phyloP scores from a whole-genome alignment of 2,797 vertebrate genomes.

The Podarcis siculus region DNA sequence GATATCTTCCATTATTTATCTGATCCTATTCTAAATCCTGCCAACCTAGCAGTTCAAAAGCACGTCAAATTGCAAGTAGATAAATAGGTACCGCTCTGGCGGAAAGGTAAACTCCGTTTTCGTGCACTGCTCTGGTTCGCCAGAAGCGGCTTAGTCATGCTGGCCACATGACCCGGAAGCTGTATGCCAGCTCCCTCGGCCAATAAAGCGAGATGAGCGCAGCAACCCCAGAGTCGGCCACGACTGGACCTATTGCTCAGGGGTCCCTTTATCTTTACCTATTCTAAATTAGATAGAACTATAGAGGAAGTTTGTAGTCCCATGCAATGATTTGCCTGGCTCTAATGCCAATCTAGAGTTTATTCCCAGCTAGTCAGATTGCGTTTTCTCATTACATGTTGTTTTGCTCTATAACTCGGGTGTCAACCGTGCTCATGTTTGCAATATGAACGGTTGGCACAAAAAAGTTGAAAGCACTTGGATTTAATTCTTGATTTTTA shows the following conservation, averaged over 20 bases:
- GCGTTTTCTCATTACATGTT: not conserved
- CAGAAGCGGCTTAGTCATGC: too few species aligned
- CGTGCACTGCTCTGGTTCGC: too few species aligned
- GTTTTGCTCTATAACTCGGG: not conserved
- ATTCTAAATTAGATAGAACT: not conserved
- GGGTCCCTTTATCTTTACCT: too few species aligned
- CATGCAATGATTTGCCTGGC: not conserved
- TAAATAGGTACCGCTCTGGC: too few species aligned
- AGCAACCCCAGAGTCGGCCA: too few species aligned
- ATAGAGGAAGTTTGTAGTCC: not conserved
- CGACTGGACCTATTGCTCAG: too few species aligned
- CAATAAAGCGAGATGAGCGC: too few species aligned
- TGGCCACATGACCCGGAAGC: too few species aligned
- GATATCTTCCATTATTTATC: not conserved
- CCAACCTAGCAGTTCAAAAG: too few species aligned
- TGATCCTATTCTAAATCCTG: not conserved
- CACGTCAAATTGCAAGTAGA: too few species aligned
- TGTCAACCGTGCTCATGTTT: not conserved
- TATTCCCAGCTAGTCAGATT: not conserved
- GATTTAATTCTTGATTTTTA: not conserved
- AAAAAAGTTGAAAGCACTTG: not conserved
- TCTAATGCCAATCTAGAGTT: not conserved
- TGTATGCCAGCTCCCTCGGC: too few species aligned
- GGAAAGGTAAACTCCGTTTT: too few species aligned
- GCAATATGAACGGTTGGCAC: not conserved